These are phyloP conservation scores for Sylvietta virens DNA, from an alignment of 2,113 vertebrate species.

Conservation along the genomic window DNA sequence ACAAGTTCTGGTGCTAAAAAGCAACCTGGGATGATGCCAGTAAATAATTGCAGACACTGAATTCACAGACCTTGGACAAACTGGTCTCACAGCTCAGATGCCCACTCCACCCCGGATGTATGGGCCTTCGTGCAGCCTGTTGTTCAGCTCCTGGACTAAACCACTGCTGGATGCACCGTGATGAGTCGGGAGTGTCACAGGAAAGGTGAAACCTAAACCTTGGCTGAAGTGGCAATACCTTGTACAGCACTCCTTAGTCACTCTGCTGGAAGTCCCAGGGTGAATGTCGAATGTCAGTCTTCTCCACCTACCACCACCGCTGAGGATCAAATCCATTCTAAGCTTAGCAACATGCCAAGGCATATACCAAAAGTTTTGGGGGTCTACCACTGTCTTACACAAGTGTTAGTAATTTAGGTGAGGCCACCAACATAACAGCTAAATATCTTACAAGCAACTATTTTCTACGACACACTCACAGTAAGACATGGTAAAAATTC, in stretches of 20 bases:
- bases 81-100: constrained; percentile 1
- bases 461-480: neutral
- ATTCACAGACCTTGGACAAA: neutral
- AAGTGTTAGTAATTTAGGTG: neutral
- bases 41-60: neutral
- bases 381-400: neutral
- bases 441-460: neutral
- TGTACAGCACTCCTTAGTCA: neutral
- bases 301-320: neutral
- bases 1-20: neutral
- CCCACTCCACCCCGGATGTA: constrained; percentile 7
- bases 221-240: neutral
- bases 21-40: neutral
- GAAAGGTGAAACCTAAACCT: neutral
- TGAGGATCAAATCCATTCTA: neutral
- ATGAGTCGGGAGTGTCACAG: neutral
- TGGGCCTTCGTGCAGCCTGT: neutral
- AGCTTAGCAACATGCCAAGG: neutral
- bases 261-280: neutral
- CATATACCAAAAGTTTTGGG: neutral
- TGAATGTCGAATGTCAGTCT: neutral
- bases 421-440: neutral
- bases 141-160: neutral
- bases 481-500: neutral
- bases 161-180: neutral